These are phyloP conservation scores for Drosophila longiperda DNA, from an alignment of 2,888 invertebrate species.

Conservation along the genomic window DNA sequence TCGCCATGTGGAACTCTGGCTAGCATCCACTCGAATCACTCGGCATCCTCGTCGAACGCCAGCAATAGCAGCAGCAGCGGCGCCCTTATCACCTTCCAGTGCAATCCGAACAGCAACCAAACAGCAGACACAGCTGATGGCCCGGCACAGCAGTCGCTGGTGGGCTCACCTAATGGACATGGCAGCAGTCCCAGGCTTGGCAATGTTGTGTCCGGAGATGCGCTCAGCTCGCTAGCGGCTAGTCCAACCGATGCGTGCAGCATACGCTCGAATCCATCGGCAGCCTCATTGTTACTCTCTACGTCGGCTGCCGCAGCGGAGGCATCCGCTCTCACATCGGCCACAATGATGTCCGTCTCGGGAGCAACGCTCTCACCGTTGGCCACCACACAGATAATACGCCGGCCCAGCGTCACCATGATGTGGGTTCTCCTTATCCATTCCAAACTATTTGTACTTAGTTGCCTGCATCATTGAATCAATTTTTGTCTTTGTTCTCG, in stretches of 20 bases:
- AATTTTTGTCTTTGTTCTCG: slow-evolving; percentile 32
- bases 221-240: slow-evolving; percentile 82
- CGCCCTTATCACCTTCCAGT: slow-evolving; percentile 83
- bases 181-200: slow-evolving; percentile 68
- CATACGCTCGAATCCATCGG: slow-evolving; percentile 84
- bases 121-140: slow-evolving; percentile 55
- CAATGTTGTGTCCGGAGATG: slow-evolving; percentile 66
- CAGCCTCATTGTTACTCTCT: slow-evolving; percentile 80
- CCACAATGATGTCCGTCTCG: slow-evolving; percentile 65
- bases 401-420: slow-evolving; percentile 85
- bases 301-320: slow-evolving; percentile 80
- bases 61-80: slow-evolving; percentile 83
- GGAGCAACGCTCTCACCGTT: slow-evolving; percentile 84
- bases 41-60: slow-evolving; percentile 81
- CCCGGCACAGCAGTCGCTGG: slow-evolving; percentile 36
- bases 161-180: slow-evolving; percentile 67
- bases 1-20: slow-evolving; percentile 82
- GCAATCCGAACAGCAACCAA: slow-evolving; percentile 60
- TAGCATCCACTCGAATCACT: slow-evolving; percentile 82
- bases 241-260: slow-evolving; percentile 84
- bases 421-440: slow-evolving; percentile 83
- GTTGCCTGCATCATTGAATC: slow-evolving; percentile 33
- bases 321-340: slow-evolving; percentile 63
- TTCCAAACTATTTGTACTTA: slow-evolving; percentile 42
- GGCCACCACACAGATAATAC: slow-evolving; percentile 84